These are phyloP conservation scores for Podocnemis expansa DNA, from an alignment of 2,113 vertebrate genomes.

Conservation along the genomic window DNA sequence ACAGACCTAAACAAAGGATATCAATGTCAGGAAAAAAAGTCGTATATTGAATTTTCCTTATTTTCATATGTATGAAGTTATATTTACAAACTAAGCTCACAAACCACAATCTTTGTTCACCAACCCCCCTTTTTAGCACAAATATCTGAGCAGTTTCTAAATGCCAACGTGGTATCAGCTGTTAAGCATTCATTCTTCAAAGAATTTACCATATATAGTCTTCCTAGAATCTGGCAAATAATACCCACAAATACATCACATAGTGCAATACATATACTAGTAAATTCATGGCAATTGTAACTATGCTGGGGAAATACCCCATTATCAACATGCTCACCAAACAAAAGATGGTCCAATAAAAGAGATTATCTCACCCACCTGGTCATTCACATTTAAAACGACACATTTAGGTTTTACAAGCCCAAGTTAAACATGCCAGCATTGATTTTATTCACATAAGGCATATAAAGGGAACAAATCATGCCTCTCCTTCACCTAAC, in stretches of 20 bases:
- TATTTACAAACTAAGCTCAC: not conserved
- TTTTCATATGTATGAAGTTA: not conserved
- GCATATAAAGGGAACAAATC: too few relatives aligned
- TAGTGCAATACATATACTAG: not conserved
- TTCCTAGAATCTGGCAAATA: constrained; percentile 14
- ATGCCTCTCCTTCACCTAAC: not conserved
- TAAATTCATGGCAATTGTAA: not conserved
- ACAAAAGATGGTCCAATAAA: too few relatives aligned
- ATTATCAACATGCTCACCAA: not conserved
- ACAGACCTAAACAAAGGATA: not conserved
- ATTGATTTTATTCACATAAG: not conserved
- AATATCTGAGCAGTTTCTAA: constrained; percentile 16
- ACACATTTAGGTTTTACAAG: too few relatives aligned
- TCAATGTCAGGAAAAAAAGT: not conserved
- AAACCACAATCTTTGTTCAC: not conserved
- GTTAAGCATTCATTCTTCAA: not conserved
- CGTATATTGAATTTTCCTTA: not conserved
- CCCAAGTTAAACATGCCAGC: not conserved
- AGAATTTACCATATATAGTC: not conserved
- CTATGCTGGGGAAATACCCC: not conserved
- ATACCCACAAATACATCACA: not conserved
- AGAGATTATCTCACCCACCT: too few relatives aligned
- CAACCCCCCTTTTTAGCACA: not conserved
- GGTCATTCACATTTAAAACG: too few relatives aligned
- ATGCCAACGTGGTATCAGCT: not conserved